Evolutionary conservation across 1,140 invertebrate genomes (phyloP), one percentile per base, ranked within the genome.

Genomic region (Bathynomus jamesi): DNA sequence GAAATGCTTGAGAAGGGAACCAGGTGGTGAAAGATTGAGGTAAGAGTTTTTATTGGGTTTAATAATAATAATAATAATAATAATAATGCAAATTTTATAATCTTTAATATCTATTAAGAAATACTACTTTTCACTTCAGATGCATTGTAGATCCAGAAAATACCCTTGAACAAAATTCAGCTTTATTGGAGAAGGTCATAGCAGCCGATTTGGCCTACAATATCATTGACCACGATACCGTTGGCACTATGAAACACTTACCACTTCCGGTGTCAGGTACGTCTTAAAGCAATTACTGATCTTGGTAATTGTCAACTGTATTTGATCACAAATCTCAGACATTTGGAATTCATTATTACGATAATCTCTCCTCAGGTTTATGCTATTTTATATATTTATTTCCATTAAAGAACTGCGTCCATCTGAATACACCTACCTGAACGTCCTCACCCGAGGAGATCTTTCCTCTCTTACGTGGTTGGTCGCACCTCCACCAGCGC

Each of bases 391-490:
- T n/a, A n/a, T n/a, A n/a, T 53, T 53, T 40, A 8, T 40, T 53
- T 53, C 40, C 5, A 53, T 53, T 27, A 62, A 76, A 28, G 69
- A 67, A 46, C 24, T 81, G 83, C 46, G 82, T 82, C 87, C 88
- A 75, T 89, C 92, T 29, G 89, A 93, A 78, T 91, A 97, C 82
- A 95, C 95, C 13, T 97, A 94, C 80, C 89, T 98, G 10, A 98
- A 98, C 82, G 89, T 94, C 3, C 79, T 95, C 61, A 89, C 88
- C 4, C 87, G 94, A 77, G 95, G 94, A 73, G 96, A 99, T 82
- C 85, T 99, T 31, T 89, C 94, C 1, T 96, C 92, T 79, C 84
- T 99, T 21, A 87, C 87, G 70, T 99, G 96, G 96, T 91, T 98
- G 75, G 93, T 98, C 84, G 90, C 91, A 65, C 89, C 89, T 3